phyloP scores from a whole-genome alignment of 1,140 invertebrate genomes.

The Parapsyche elsis region DNA sequence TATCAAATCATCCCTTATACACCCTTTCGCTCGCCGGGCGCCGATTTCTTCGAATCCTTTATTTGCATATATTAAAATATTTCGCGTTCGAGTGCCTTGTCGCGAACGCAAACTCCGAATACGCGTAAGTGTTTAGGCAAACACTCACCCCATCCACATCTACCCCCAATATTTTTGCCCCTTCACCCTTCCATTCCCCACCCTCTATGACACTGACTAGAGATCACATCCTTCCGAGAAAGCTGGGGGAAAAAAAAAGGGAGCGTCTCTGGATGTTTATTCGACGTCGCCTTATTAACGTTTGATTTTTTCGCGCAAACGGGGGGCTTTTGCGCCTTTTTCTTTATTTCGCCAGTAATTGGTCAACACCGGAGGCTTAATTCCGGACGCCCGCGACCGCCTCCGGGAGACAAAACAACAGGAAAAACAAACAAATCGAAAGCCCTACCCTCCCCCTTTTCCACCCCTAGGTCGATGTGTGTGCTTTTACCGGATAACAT shows the following conservation, averaged over 20 bases:
- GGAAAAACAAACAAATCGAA: slow-evolving; percentile 55
- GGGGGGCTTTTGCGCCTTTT: slow-evolving; percentile 35
- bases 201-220: too few relatives aligned
- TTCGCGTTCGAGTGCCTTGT: background rate
- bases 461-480: slow-evolving; percentile 44
- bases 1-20: slow-evolving; percentile 22
- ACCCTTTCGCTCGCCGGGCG: slow-evolving; percentile 15
- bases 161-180: background rate
- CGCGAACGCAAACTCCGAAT: background rate
- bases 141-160: background rate
- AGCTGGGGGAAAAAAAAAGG: background rate
- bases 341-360: slow-evolving; percentile 53
- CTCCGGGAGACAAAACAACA: slow-evolving; percentile 47
- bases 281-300: slow-evolving; percentile 36
- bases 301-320: slow-evolving; percentile 46
- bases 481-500: slow-evolving; percentile 49
- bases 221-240: background rate
- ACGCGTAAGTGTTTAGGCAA: slow-evolving; percentile 23
- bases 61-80: slow-evolving; percentile 32
- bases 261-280: slow-evolving; percentile 4
- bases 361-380: slow-evolving; percentile 53
- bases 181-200: too few relatives aligned
- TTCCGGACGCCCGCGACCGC: slow-evolving; percentile 27
- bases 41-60: slow-evolving; percentile 29
- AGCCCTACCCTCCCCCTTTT: background rate